Evolutionary conservation across 1,140 invertebrate species (phyloP).

Genomic region (Heterodera schachtii): DNA sequence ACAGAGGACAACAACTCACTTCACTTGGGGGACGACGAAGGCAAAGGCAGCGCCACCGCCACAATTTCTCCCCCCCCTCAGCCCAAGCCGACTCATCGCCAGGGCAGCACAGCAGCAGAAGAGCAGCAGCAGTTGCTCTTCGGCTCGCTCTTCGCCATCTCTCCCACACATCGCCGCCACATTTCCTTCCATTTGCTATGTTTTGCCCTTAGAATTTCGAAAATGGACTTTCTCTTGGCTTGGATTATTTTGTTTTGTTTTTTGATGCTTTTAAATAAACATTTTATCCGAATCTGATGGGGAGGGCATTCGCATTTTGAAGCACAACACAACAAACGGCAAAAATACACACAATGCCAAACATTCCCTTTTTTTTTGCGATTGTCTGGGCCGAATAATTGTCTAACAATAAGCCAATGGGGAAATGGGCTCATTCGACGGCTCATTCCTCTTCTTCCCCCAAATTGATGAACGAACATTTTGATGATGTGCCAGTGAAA

Average conservation of each 20-base stretch:
- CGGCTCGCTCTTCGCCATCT: background rate
- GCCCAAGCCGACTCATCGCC: conserved; percentile 12
- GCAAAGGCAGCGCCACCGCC: conserved; percentile 12
- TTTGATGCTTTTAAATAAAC: too few species aligned
- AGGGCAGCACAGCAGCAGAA: background rate
- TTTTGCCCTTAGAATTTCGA: background rate
- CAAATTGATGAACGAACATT: background rate
- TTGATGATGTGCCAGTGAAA: background rate
- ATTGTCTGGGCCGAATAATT: too few species aligned
- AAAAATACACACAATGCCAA: too few species aligned
- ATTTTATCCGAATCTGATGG: too few species aligned
- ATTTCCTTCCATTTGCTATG: background rate
- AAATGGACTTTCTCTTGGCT: too few species aligned
- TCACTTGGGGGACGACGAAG: background rate
- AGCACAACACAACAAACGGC: too few species aligned
- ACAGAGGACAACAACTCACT: background rate
- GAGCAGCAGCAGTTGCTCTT: background rate
- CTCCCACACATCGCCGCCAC: background rate
- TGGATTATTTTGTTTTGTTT: too few species aligned
- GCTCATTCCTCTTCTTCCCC: too few species aligned
- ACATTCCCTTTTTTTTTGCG: too few species aligned
- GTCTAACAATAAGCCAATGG: too few species aligned
- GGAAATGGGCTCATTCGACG: too few species aligned
- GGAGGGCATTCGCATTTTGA: too few species aligned
- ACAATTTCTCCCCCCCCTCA: background rate